Conservation (phyloP, 2,113 vertebrate species). For the rat (Rattus norvegicus) region DNA sequence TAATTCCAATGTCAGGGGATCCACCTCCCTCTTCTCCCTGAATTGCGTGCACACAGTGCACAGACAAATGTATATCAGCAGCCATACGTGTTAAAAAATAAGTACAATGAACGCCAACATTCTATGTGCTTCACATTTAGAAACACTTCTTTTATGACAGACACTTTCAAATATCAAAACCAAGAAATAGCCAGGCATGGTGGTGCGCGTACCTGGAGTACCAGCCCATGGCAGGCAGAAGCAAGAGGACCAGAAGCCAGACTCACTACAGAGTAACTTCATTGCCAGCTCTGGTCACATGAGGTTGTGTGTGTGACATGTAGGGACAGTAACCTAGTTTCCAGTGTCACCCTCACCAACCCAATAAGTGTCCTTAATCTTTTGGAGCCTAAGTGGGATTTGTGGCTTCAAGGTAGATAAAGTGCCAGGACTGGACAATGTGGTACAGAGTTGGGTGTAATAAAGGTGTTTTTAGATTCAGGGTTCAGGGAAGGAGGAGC, state of each 20-base stretch:
- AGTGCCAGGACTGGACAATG: neutral
- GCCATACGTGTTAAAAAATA: neutral
- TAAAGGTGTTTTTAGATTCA: neutral
- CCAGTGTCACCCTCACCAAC: neutral
- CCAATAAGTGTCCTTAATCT: neutral
- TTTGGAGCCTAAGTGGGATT: neutral
- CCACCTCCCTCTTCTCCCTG: neutral
- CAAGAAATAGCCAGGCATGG: neutral
- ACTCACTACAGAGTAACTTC: neutral
- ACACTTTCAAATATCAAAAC: slow-evolving; percentile 18
- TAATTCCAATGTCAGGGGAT: neutral
- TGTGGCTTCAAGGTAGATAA: neutral
- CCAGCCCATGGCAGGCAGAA: too few relatives aligned
- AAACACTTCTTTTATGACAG: neutral
- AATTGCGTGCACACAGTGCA: neutral
- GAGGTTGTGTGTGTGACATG: neutral
- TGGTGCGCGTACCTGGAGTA: neutral
- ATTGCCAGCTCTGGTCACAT: neutral
- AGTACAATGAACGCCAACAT: neutral
- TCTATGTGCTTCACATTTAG: neutral
- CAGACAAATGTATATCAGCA: neutral
- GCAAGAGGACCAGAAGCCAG: neutral
- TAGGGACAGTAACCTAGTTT: neutral
- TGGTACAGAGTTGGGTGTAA: neutral
- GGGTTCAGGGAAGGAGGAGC: neutral